A percentile compares a stretch with the other conserved stretches of the same genome.
Conservation (phyloP, 2,113 vertebrate species). For the Glareola pratincola region DNA sequence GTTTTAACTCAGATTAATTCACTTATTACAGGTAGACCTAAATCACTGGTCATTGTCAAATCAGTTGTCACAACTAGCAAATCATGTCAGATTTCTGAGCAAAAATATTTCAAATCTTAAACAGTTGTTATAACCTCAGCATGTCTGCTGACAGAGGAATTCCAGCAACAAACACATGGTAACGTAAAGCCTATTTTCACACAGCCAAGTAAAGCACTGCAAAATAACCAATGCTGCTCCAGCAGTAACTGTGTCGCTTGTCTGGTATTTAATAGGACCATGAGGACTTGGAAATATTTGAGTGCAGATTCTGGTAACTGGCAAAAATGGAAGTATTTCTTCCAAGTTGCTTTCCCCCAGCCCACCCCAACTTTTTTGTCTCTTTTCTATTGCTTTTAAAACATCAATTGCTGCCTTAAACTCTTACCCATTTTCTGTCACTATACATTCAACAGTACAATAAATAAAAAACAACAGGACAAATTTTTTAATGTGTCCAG, state of each 20-base stretch:
- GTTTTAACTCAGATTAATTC: constrained; percentile 90
- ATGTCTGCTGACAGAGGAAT: constrained; percentile 29
- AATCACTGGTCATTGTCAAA: constrained; percentile 88
- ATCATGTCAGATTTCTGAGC: constrained; percentile 78
- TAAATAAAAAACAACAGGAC: not conserved
- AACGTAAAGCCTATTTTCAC: not conserved
- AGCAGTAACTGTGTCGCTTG: not conserved
- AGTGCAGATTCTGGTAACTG: not conserved
- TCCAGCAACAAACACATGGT: not conserved
- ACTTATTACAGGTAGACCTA: constrained; percentile 85
- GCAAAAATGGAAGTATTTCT: not conserved
- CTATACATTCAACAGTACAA: not conserved
- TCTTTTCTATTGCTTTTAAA: not conserved
- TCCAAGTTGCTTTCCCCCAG: not conserved
- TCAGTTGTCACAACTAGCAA: constrained; percentile 82
- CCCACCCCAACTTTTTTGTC: not conserved
- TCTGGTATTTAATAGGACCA: not conserved
- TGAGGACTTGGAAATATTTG: not conserved
- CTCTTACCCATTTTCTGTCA: not conserved
- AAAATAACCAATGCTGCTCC: not conserved
- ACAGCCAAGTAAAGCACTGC: not conserved
- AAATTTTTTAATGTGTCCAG: not conserved
- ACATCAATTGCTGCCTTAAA: not conserved
- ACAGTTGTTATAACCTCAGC: constrained; percentile 50
- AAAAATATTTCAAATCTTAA: constrained; percentile 69